Percentiles rank a stretch among this genome's conserved stretches.
Conservation (phyloP, 92 coral and sea anemone species). For the Meandrina meandrites region DNA sequence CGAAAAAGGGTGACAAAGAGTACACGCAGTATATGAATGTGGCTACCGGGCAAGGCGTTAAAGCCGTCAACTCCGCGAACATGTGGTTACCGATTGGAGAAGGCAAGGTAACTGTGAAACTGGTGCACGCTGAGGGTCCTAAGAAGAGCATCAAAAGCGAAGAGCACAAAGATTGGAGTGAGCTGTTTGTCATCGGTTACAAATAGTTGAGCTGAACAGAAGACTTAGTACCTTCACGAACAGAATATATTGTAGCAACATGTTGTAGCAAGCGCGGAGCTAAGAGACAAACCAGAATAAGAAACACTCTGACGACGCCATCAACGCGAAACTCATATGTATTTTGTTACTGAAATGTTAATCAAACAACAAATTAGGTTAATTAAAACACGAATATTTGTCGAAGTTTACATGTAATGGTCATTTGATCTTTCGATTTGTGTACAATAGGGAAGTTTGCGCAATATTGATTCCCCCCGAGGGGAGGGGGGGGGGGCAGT, state of each 20-base stretch:
- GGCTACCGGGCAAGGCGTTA: constrained; percentile 53
- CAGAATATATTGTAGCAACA: not conserved
- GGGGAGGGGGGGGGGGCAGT: too few relatives aligned
- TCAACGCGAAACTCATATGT: not conserved
- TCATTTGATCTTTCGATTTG: not conserved
- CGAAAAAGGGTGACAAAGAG: not conserved
- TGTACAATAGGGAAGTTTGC: not conserved
- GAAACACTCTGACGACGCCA: too few relatives aligned
- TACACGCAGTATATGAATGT: constrained; percentile 71
- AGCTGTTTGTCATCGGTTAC: constrained; percentile 55
- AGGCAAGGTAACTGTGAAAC: constrained; percentile 42
- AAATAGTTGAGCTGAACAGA: not conserved
- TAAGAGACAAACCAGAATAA: not conserved
- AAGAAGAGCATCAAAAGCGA: constrained; percentile 33
- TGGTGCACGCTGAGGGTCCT: constrained; percentile 43
- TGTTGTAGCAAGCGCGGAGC: not conserved
- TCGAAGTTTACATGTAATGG: not conserved
- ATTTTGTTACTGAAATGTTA: not conserved
- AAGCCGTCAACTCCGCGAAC: constrained; percentile 63
- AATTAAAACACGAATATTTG: not conserved
- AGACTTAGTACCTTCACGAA: not conserved
- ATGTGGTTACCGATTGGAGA: constrained; percentile 69
- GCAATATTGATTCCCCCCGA: too few relatives aligned
- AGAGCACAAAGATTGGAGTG: constrained; percentile 39
- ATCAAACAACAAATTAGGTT: not conserved